phyloP scores from a whole-genome alignment of 2,888 invertebrate species.

The Cybosia mesomella region DNA sequence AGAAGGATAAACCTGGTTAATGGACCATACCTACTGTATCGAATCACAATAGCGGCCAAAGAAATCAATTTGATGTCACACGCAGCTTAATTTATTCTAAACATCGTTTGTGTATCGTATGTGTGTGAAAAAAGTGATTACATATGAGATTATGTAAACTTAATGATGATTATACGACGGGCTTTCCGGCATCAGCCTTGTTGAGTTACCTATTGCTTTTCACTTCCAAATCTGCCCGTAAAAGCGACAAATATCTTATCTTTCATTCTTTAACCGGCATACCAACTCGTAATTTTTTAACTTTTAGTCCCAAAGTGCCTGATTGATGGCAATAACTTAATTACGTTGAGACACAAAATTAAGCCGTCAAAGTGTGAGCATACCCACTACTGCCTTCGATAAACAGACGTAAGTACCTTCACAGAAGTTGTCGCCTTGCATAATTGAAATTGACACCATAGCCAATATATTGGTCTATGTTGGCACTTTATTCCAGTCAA shows the following conservation, averaged over 20 bases:
- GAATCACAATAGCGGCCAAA: constrained; percentile 21
- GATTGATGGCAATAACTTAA: too few species aligned
- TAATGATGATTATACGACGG: neutral
- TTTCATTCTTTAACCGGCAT: too few species aligned
- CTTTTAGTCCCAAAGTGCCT: too few species aligned
- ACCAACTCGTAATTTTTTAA: too few species aligned
- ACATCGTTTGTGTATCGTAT: neutral
- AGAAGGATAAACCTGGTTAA: constrained; percentile 10
- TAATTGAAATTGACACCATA: neutral
- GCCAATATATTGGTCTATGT: too few species aligned
- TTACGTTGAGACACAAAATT: too few species aligned
- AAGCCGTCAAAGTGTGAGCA: too few species aligned
- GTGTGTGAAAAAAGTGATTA: constrained; percentile 1
- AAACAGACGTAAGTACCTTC: neutral
- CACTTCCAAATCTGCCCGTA: neutral
- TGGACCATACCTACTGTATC: constrained; percentile 4
- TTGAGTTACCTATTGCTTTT: constrained; percentile 2
- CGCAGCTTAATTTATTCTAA: constrained; percentile 25
- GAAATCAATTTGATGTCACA: constrained; percentile 36
- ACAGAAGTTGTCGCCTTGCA: neutral
- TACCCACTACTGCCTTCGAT: too few species aligned
- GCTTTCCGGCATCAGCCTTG: neutral
- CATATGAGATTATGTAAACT: neutral
- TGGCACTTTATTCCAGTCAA: too few species aligned
- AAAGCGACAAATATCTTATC: too few species aligned